Conservation (phyloP, 2,113 vertebrate species). For the Athene noctua region DNA sequence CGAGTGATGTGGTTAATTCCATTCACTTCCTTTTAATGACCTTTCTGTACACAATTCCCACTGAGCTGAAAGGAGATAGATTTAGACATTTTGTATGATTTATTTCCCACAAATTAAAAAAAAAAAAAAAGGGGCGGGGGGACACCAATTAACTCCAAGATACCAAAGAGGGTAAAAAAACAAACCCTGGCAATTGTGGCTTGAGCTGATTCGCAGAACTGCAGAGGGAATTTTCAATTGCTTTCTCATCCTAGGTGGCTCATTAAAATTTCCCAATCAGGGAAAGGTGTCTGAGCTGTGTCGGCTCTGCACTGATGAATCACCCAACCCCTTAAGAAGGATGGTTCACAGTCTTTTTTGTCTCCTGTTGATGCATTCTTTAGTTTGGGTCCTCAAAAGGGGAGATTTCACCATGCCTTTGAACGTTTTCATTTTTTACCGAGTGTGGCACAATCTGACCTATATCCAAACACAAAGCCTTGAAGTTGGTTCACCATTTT, state of each 20-base stretch:
- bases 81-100: background rate
- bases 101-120: background rate
- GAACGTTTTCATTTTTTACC: slow-evolving; percentile 8
- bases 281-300: slow-evolving; percentile 42
- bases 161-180: slow-evolving; percentile 31
- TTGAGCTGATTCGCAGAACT: slow-evolving; percentile 33
- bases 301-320: background rate
- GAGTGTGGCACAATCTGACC: slow-evolving; percentile 13
- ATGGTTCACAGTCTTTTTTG: slow-evolving; percentile 18
- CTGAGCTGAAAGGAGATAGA: slow-evolving; percentile 33
- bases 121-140: background rate
- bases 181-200: slow-evolving; percentile 40
- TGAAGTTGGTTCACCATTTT: slow-evolving; percentile 24
- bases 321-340: background rate
- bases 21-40: slow-evolving; percentile 54
- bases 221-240: slow-evolving; percentile 32
- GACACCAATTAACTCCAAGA: slow-evolving; percentile 46
- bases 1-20: slow-evolving; percentile 56
- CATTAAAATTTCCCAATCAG: slow-evolving; percentile 68
- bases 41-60: slow-evolving; percentile 40
- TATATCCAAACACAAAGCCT: slow-evolving; percentile 44
- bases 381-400: slow-evolving; percentile 41
- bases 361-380: slow-evolving; percentile 38
- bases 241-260: slow-evolving; percentile 49
- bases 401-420: slow-evolving; percentile 29